Evolutionary conservation across 1,140 invertebrate species (phyloP).

Genomic region (Ostrea denselamellosa): DNA sequence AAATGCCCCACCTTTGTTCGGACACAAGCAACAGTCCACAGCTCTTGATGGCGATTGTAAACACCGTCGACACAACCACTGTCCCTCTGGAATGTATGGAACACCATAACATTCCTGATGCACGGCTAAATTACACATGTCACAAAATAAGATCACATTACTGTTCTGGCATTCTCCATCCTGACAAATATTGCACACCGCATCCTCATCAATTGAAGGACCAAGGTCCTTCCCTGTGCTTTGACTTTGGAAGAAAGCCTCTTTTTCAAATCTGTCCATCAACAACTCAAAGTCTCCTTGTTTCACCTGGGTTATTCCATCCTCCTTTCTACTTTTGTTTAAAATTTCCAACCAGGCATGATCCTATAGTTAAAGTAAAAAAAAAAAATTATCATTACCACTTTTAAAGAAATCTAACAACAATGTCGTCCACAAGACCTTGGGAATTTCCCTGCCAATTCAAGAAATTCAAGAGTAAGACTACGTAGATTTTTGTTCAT

Average conservation of each 20-base stretch:
- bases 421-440: no score
- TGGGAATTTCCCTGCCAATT: no score
- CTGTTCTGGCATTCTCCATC: slow-evolving; percentile 97
- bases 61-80: slow-evolving; percentile 97
- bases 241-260: slow-evolving; percentile 92
- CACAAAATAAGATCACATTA: slow-evolving; percentile 98
- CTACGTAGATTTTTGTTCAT: no score
- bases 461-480: no score
- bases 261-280: slow-evolving; percentile 98
- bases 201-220: slow-evolving; percentile 91
- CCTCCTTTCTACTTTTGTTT: slow-evolving; percentile 84
- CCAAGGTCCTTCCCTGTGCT: slow-evolving; percentile 72
- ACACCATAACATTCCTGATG: slow-evolving; percentile 99
- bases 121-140: slow-evolving; percentile 99
- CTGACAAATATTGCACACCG: slow-evolving; percentile 95
- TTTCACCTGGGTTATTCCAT: slow-evolving; percentile 64
- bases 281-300: slow-evolving; percentile 92
- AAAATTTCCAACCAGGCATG: slow-evolving; percentile 93
- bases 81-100: slow-evolving; percentile 98
- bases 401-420: not conserved
- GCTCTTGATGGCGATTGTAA: slow-evolving; percentile 96
- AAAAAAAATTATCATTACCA: slow-evolving; percentile 13
- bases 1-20: slow-evolving; percentile 98
- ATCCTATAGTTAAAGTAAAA: slow-evolving; percentile 81
- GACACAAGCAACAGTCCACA: slow-evolving; percentile 98